phyloP scores from a whole-genome alignment of 2,888 invertebrate species.

The Bombyx huttoni region DNA sequence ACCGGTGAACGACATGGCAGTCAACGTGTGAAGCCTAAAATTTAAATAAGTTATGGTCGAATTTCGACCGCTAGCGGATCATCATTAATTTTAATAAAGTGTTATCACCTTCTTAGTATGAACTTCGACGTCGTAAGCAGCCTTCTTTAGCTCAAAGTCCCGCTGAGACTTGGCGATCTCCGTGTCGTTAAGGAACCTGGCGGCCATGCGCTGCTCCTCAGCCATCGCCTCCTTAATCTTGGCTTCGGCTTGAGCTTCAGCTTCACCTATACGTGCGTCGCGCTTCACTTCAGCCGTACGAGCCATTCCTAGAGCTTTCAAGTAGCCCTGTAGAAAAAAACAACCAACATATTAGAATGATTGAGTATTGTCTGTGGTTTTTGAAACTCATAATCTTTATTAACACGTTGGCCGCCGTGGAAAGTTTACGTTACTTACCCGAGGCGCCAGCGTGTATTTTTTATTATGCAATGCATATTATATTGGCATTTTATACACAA shows the following conservation, averaged over 20 bases:
- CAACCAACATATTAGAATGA: conserved; percentile 1
- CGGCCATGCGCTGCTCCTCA: conserved; percentile 96
- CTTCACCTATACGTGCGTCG: conserved; percentile 97
- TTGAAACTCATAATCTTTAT: too few species aligned
- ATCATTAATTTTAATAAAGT: background rate
- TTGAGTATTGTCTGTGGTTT: background rate
- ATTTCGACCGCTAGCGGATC: too few species aligned
- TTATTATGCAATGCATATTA: too few species aligned
- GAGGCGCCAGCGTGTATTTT: too few species aligned
- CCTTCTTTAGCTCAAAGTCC: conserved; percentile 97
- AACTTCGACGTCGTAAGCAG: conserved; percentile 96
- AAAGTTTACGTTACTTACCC: too few species aligned
- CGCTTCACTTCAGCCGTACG: conserved; percentile 95
- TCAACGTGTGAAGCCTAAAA: too few species aligned
- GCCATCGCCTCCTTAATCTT: conserved; percentile 95
- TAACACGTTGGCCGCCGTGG: too few species aligned
- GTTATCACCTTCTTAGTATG: conserved; percentile 89
- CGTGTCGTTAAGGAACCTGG: conserved; percentile 94
- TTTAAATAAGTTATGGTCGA: too few species aligned
- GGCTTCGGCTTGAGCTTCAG: conserved; percentile 94
- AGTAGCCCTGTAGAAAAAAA: conserved; percentile 79
- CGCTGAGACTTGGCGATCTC: conserved; percentile 97
- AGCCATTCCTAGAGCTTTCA: conserved; percentile 95
- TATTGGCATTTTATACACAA: too few species aligned
- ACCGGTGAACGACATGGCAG: too few species aligned